Conservation (phyloP, 2,113 vertebrate genomes). For the Prochilodus magdalenae region DNA sequence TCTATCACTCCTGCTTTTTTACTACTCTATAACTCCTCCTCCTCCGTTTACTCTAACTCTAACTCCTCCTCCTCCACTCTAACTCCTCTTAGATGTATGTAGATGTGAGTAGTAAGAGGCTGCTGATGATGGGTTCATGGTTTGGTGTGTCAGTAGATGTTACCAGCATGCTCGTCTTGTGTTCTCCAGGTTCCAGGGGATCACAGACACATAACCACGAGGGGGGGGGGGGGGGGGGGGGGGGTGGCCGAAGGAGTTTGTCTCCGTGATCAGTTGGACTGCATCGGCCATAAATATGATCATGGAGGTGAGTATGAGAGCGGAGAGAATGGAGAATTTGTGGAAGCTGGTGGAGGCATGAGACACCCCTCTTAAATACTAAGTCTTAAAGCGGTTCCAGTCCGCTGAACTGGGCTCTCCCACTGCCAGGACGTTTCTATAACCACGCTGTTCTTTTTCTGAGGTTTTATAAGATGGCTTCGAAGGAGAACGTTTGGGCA, state of each 20-base stretch:
- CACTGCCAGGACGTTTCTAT: not conserved
- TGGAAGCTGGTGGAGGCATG: too few species aligned
- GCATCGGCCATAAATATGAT: constrained; percentile 79
- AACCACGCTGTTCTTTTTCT: too few species aligned
- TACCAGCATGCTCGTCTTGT: constrained; percentile 19
- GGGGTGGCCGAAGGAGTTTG: constrained; percentile 80
- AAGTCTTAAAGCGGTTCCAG: too few species aligned
- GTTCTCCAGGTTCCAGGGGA: constrained; percentile 49
- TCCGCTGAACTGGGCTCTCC: too few species aligned
- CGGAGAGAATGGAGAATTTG: not conserved
- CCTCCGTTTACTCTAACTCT: too few species aligned
- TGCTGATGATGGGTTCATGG: not conserved
- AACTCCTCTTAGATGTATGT: too few species aligned
- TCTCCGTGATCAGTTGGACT: constrained; percentile 85
- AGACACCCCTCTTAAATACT: too few species aligned
- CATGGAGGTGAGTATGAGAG: constrained; percentile 70
- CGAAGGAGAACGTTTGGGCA: constrained; percentile 69
- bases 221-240: too few species aligned
- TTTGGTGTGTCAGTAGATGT: not conserved
- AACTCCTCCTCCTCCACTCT: too few species aligned
- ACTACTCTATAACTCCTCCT: too few species aligned
- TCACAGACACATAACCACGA: constrained; percentile 75
- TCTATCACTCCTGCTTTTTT: too few species aligned
- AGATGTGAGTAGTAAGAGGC: not conserved
- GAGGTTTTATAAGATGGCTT: constrained; percentile 69